These are phyloP conservation scores for Brachypteracias leptosomus DNA, from an alignment of 2,113 vertebrate genomes.

Conservation along the genomic window DNA sequence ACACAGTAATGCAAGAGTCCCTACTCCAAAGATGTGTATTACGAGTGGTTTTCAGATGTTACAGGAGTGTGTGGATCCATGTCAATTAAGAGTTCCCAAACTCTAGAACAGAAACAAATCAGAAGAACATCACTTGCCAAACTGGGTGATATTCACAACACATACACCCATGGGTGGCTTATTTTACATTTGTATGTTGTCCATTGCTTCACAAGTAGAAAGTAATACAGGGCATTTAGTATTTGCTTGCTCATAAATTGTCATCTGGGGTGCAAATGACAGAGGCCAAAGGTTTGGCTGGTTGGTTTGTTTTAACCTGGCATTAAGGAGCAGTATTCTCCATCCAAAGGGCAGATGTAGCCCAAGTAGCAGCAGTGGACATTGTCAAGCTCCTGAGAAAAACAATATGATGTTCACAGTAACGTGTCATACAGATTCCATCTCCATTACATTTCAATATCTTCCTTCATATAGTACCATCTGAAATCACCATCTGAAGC, in stretches of 20 bases:
- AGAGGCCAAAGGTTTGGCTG: background rate
- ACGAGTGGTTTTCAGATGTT: background rate
- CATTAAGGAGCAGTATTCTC: background rate
- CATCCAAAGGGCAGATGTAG: background rate
- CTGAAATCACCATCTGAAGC: background rate
- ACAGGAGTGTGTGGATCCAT: background rate
- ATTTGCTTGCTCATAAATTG: background rate
- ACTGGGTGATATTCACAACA: background rate
- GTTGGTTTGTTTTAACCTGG: background rate
- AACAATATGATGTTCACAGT: background rate
- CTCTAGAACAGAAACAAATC: background rate
- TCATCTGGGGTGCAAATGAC: background rate
- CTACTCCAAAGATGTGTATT: background rate
- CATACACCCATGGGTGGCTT: rapidly evolving
- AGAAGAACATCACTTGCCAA: background rate
- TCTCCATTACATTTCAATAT: background rate
- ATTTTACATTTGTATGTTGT: background rate
- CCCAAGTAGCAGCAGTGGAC: background rate
- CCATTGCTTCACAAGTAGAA: background rate
- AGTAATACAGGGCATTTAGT: background rate
- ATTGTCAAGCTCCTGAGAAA: background rate
- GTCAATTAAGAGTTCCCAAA: background rate
- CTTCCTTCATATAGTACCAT: background rate
- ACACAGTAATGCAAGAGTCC: background rate
- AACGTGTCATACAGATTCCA: background rate